Percentiles rank a stretch among this genome's conserved stretches.
Evolutionary conservation across 1,140 invertebrate genomes (phyloP).

Genomic region (Zeugodacus cucurbitae): DNA sequence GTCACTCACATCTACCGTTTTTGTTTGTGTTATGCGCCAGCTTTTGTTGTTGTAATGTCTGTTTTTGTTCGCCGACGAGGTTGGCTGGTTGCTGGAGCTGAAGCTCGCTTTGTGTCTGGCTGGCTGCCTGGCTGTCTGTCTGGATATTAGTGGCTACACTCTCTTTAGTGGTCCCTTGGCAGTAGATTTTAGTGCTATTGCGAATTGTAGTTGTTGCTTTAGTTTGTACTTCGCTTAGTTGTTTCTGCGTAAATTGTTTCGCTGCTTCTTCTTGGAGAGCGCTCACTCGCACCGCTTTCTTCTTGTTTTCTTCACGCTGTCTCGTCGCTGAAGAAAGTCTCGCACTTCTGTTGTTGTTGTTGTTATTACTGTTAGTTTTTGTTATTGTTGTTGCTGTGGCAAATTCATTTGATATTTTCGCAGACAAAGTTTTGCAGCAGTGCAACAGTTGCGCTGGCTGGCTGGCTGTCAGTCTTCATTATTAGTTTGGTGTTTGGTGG

Average conservation of each 20-base stretch:
- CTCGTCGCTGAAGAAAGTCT: neutral
- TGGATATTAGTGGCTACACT: neutral
- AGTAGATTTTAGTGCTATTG: neutral
- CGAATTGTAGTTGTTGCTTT: neutral
- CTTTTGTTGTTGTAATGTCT: conserved; percentile 11
- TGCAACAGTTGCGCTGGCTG: conserved; percentile 30
- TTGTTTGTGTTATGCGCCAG: neutral
- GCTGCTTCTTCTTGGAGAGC: neutral
- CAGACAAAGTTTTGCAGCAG: conserved; percentile 20
- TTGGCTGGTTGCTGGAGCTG: neutral
- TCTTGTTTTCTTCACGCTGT: neutral
- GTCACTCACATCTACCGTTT: neutral
- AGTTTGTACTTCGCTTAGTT: conserved; percentile 6
- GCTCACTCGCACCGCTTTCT: neutral
- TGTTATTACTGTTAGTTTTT: neutral
- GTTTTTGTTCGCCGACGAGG: conserved; percentile 1
- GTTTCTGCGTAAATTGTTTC: neutral
- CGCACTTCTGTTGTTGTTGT: neutral
- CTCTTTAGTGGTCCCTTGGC: neutral
- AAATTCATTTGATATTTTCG: conserved; percentile 23
- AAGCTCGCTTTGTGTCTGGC: neutral
- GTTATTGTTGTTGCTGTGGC: neutral
- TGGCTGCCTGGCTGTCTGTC: neutral
- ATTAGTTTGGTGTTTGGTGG: conserved; percentile 35
- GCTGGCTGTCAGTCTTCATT: conserved; percentile 37